phyloP scores from a whole-genome alignment of 2,797 vertebrate species.

The Dendrocincla fuliginosa region DNA sequence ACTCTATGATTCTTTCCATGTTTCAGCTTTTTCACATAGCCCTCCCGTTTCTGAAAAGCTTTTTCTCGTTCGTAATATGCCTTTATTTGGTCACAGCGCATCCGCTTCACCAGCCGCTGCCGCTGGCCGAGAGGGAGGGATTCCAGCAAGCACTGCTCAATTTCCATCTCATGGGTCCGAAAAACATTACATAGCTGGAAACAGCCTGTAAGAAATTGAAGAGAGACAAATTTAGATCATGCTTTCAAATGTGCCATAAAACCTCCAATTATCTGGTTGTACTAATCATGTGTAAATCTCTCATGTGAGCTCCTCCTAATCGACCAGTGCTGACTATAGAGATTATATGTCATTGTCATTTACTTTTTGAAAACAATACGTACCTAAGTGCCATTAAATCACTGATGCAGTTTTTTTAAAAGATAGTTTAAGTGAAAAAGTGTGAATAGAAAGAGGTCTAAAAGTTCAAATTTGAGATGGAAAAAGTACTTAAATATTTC shows the following conservation, averaged over 20 bases:
- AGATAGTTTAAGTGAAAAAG: neutral
- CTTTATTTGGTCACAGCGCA: conserved; percentile 94
- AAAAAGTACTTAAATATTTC: neutral
- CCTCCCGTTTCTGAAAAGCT: conserved; percentile 83
- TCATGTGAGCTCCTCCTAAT: neutral
- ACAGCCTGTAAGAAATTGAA: conserved; percentile 83
- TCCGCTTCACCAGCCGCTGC: conserved; percentile 91
- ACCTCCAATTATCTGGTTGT: neutral
- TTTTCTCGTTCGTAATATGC: conserved; percentile 93
- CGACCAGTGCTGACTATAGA: fast-evolving
- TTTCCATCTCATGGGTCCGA: conserved; percentile 96
- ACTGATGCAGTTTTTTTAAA: neutral
- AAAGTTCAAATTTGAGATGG: neutral
- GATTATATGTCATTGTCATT: too few relatives aligned
- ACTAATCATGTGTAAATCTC: neutral
- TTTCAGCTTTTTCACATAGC: conserved; percentile 66
- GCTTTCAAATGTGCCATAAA: neutral
- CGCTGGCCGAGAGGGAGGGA: conserved; percentile 93
- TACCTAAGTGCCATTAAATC: neutral
- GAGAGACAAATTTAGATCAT: neutral
- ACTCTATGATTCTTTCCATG: conserved; percentile 81
- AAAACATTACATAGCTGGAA: conserved; percentile 99
- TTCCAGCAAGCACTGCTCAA: conserved; percentile 98
- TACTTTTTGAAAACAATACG: neutral
- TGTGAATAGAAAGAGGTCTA: neutral